phyloP scores from a whole-genome alignment of 2,113 vertebrate species.

The Heptranchias perlo region DNA sequence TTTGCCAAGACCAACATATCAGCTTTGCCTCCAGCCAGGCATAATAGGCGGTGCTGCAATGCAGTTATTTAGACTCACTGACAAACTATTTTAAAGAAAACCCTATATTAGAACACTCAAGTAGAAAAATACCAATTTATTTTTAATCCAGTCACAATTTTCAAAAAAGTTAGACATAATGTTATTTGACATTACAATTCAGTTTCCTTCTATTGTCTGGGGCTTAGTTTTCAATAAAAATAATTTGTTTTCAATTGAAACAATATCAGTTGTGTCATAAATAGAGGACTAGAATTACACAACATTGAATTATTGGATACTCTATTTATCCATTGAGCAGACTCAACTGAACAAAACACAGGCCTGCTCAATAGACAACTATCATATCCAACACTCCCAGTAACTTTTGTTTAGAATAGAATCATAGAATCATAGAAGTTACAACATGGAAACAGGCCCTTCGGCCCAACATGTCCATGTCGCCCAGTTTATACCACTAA shows the following conservation, averaged over 20 bases:
- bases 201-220: neutral
- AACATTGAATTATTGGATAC: neutral
- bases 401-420: neutral
- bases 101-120: neutral
- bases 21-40: neutral
- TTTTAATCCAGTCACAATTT: neutral
- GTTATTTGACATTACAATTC: neutral
- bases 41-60: no score
- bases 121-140: neutral
- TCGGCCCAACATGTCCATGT: no score
- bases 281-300: neutral
- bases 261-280: neutral
- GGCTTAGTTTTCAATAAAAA: neutral
- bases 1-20: slow-evolving; percentile 5
- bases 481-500: no score
- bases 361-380: neutral
- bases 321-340: neutral
- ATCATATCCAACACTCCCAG: neutral
- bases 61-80: no score
- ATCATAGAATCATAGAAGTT: no score
- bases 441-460: no score
- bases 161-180: neutral
- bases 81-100: neutral
- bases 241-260: neutral
- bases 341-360: neutral